Conservation (phyloP, 35 echinoderm and acorn worm genomes). For the Diadema setosum region DNA sequence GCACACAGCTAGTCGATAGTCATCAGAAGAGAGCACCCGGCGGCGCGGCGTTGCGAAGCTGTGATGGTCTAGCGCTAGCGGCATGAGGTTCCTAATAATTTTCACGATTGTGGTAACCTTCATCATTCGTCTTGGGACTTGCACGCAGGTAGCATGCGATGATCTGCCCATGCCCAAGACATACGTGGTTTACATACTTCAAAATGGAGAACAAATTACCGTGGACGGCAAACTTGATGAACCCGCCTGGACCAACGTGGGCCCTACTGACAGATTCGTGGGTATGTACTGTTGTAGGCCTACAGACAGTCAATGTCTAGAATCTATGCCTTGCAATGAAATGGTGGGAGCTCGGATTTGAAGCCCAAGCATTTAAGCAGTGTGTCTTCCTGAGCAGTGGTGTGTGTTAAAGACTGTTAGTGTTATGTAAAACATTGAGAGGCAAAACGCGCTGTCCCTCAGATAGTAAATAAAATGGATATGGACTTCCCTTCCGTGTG, state of each 20-base stretch:
- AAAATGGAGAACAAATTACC: constrained; percentile 16
- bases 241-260: constrained; percentile 30
- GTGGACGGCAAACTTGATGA: constrained; percentile 61
- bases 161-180: constrained; percentile 39
- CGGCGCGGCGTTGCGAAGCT: too few species aligned
- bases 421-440: not conserved
- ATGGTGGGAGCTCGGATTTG: not conserved
- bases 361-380: not conserved
- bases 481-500: too few species aligned
- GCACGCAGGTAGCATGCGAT: not conserved
- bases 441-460: not conserved
- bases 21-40: too few species aligned
- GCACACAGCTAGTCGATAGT: too few species aligned
- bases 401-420: not conserved
- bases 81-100: too few species aligned
- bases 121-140: too few species aligned
- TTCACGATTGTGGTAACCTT: too few species aligned
- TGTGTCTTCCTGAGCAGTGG: not conserved
- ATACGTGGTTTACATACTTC: constrained; percentile 37
- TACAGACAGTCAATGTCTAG: not conserved
- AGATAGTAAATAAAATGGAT: not conserved
- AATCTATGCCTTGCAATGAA: not conserved
- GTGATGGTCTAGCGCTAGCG: too few species aligned
- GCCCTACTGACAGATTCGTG: constrained; percentile 29
- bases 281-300: not conserved